Base-by-base conservation (phyloP, 1,140 invertebrate species). In the Druon quercuslanigerum region DNA sequence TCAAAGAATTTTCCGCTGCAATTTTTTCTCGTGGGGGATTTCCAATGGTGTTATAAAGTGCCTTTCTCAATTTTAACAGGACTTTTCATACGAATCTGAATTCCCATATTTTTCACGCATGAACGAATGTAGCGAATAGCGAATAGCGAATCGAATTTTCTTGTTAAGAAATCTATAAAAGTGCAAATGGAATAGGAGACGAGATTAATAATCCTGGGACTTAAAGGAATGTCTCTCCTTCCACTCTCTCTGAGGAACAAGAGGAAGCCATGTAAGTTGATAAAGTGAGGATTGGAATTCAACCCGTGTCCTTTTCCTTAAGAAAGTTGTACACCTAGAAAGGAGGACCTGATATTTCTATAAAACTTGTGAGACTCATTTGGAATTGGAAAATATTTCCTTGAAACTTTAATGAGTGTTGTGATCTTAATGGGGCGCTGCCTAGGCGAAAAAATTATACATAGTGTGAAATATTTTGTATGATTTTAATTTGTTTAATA, bases 261-360 rank as follows among this genome's bases (percentile, higher is more conserved):
- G 19, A 25, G 56, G 19, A 57, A 57, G 19, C 56, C 25, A 57
- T 57, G 56, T 57, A 57, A 57, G 56, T 57, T 57, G 56, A 57
- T 57, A 25, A 57, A 57, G 56, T 17, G 56, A 20, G 20, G 56
- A 57, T 20, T 57, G 19, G 19, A 57, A 57, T 57, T 25, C 25
- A 33, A 57, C 11, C 56, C 17, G 19, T 20, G 56, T 57, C 56
- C 19, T 25, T 57, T 57, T 57, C 33, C 17, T 57, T 20, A 25
- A 25, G 19, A 56, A 56, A 57, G 56, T 57, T 25, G 56, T 57
- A 20, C 16, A 54, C 52, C 3, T 19, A 19, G 40, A 46, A 46
- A 46, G 40, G 7, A 46, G 8, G n/a, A 54, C 52, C 7, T 54
- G 9, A 54, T 54, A 54, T 54, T n/a, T 17, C n/a, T 17, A 54